phyloP scores from a whole-genome alignment of 2,797 vertebrate species.

The Falco concolor region DNA sequence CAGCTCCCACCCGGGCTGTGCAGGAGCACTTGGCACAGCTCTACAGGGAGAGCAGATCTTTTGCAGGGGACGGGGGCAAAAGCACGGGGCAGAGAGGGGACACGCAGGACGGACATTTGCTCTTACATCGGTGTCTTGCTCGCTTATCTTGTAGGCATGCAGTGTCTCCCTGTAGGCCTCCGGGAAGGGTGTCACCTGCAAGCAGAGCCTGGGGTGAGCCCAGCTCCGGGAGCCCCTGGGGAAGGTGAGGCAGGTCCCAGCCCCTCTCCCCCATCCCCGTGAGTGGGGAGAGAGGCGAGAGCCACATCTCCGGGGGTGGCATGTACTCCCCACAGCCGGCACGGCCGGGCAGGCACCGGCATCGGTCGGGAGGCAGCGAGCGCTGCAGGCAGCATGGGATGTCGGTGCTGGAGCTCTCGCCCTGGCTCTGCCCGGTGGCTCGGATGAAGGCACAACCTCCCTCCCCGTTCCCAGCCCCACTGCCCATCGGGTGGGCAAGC shows the following conservation, averaged over 20 bases:
- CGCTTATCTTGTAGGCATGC: slow-evolving; percentile 88
- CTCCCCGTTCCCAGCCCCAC: neutral
- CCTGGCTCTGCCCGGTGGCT: neutral
- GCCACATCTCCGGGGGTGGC: fast-evolving
- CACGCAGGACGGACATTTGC: neutral
- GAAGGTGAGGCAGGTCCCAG: neutral
- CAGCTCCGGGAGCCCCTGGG: neutral
- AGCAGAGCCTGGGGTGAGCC: slow-evolving; percentile 51
- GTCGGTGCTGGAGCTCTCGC: neutral
- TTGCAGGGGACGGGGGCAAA: neutral
- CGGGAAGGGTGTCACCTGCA: slow-evolving; percentile 86
- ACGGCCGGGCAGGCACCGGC: neutral
- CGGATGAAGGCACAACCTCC: neutral
- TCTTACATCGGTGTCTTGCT: slow-evolving; percentile 95
- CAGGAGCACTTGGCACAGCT: neutral
- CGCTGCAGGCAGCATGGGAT: neutral
- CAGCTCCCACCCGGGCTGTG: neutral
- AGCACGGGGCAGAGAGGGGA: neutral
- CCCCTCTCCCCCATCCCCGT: neutral
- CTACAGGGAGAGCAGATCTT: neutral
- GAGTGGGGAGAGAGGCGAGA: neutral
- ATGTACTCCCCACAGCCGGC: neutral
- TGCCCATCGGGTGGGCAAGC: neutral
- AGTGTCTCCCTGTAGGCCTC: slow-evolving; percentile 87
- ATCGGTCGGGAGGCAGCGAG: fast-evolving